Percentiles rank a stretch among this genome's conserved stretches.
phyloP scores from a whole-genome alignment of 2,113 vertebrate species.

The Cheirogaleus medius region DNA sequence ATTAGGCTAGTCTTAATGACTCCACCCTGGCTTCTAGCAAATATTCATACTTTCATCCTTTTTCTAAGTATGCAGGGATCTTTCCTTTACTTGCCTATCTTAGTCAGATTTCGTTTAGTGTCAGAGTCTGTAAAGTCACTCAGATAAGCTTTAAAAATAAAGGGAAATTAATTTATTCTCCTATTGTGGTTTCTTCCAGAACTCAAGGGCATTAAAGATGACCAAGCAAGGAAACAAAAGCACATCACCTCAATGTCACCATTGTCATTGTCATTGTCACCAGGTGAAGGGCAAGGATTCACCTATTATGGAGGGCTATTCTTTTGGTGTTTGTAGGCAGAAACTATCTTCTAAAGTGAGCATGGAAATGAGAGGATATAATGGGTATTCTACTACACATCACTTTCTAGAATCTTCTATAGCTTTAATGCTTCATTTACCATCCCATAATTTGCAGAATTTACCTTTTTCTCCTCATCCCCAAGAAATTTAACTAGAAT shows the following conservation, averaged over 20 bases:
- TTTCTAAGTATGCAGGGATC: neutral
- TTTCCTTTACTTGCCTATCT: slow-evolving; percentile 19
- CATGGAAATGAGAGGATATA: neutral
- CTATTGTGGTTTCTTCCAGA: slow-evolving; percentile 16
- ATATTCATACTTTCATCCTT: neutral
- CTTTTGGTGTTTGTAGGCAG: neutral
- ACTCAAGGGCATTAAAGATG: neutral
- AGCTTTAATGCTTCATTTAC: neutral
- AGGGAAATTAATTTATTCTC: slow-evolving; percentile 22
- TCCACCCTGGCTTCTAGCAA: neutral
- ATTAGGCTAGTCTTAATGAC: neutral
- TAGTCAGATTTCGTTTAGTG: slow-evolving; percentile 44
- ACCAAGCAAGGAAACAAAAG: slow-evolving; percentile 37
- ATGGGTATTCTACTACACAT: neutral
- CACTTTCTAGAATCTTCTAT: neutral
- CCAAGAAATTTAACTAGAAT: slow-evolving; percentile 38
- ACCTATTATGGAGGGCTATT: neutral
- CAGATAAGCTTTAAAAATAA: slow-evolving; percentile 54
- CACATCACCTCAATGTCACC: neutral
- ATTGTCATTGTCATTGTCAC: neutral
- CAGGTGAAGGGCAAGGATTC: neutral
- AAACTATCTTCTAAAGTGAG: neutral
- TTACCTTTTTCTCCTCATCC: neutral
- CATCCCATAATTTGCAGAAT: slow-evolving; percentile 23
- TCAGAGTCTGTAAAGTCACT: slow-evolving; percentile 25